Evolutionary conservation across 2,888 invertebrate species (phyloP).

Genomic region (Cistogaster globosa): DNA sequence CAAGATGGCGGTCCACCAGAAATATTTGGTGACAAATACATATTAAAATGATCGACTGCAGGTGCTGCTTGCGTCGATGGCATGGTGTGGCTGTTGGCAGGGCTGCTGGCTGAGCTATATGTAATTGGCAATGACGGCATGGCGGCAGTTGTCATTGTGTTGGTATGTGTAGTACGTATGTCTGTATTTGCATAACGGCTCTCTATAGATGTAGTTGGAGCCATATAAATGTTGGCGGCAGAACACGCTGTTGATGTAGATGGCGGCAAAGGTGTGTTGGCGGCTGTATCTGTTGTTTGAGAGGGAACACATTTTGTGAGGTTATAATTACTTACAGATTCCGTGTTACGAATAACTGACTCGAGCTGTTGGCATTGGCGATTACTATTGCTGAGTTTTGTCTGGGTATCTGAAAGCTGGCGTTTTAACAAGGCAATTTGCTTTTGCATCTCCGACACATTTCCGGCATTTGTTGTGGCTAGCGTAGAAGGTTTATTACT

Average conservation of each 20-base stretch:
- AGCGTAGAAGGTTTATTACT: neutral
- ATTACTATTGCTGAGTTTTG: slow-evolving; percentile 5
- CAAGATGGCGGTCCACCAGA: slow-evolving; percentile 3
- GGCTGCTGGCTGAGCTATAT: neutral
- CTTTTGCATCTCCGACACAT: slow-evolving; percentile 26
- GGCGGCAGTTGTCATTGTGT: neutral
- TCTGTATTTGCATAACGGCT: neutral
- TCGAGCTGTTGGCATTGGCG: slow-evolving; percentile 26
- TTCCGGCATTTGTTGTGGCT: too few species aligned
- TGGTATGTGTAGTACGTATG: neutral
- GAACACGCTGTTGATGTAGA: neutral
- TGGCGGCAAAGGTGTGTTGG: neutral
- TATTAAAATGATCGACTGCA: neutral
- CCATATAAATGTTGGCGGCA: neutral
- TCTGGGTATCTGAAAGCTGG: slow-evolving; percentile 28
- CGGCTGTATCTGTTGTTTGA: too few species aligned
- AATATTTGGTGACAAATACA: neutral
- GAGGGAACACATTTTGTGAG: neutral
- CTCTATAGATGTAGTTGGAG: slow-evolving; percentile 1
- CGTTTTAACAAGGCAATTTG: slow-evolving; percentile 34
- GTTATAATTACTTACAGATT: slow-evolving; percentile 35
- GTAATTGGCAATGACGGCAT: neutral
- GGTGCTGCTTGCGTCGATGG: slow-evolving; percentile 18
- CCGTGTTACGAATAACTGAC: neutral
- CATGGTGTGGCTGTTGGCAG: neutral